Evolutionary conservation across 2,797 vertebrate species (phyloP).

Genomic region (Sebastes jordani): DNA sequence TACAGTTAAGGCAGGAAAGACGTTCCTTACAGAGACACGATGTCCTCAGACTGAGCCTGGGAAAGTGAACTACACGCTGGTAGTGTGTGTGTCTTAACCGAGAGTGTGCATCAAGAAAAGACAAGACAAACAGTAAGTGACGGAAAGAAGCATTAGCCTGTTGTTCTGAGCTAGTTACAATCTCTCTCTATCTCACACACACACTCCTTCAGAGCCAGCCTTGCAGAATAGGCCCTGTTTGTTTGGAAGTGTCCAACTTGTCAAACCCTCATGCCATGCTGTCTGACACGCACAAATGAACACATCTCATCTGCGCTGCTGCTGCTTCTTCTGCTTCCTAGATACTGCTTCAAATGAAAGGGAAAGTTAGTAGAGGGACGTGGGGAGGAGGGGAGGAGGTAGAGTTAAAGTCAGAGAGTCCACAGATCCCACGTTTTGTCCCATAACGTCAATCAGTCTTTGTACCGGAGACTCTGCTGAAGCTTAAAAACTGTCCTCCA

Average conservation of each 20-base stretch:
- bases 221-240: constrained; percentile 63
- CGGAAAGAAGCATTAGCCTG: constrained; percentile 30
- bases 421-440: constrained; percentile 42
- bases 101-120: constrained; percentile 12
- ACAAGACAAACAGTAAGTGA: constrained; percentile 16
- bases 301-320: constrained; percentile 66
- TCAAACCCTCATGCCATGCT: constrained; percentile 67
- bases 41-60: not conserved
- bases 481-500: constrained; percentile 11
- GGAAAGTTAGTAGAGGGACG: constrained; percentile 29
- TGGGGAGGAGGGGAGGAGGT: not conserved
- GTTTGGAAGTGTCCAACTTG: constrained; percentile 70
- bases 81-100: not conserved
- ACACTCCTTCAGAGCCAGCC: constrained; percentile 34
- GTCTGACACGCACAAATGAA: constrained; percentile 79
- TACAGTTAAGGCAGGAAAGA: not conserved
- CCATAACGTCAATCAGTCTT: constrained; percentile 42
- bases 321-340: constrained; percentile 48
- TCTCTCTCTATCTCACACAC: not conserved
- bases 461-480: constrained; percentile 8
- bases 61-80: not conserved
- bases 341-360: constrained; percentile 53
- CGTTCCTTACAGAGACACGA: not conserved
- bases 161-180: constrained; percentile 4
- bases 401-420: constrained; percentile 13